Conservation (phyloP, 2,113 vertebrate species). For the Nannospalax galili region DNA sequence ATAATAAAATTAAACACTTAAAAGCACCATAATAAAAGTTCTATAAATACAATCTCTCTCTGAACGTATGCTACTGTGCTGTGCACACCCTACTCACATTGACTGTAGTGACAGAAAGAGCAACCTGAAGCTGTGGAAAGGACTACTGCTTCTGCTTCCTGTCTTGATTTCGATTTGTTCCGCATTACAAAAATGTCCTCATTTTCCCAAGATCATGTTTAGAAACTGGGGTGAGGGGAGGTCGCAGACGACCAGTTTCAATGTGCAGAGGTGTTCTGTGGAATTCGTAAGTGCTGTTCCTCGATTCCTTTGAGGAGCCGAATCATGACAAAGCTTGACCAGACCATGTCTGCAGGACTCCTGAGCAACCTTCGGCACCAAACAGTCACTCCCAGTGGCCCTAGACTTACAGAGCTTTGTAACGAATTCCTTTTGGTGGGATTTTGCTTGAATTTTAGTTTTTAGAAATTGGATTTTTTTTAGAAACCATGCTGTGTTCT, state of each 20-base stretch:
- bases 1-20: neutral
- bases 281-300: neutral
- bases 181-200: neutral
- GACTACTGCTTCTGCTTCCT: neutral
- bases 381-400: neutral
- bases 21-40: neutral
- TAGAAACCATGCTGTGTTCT: neutral
- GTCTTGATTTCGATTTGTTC: slow-evolving; percentile 1
- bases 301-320: neutral
- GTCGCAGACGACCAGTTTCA: neutral
- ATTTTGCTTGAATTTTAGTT: neutral
- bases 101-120: neutral
- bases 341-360: neutral
- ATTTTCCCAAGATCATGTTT: neutral
- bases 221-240: rapidly evolving
- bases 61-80: neutral
- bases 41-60: neutral
- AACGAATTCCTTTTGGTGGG: neutral
- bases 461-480: slow-evolving; percentile 13
- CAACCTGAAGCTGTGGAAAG: neutral
- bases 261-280: neutral
- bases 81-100: neutral
- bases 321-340: neutral
- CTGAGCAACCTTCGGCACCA: neutral
- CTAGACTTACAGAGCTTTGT: neutral